Base-by-base conservation (phyloP, 2,888 invertebrate genomes). In the Sturmia bella region DNA sequence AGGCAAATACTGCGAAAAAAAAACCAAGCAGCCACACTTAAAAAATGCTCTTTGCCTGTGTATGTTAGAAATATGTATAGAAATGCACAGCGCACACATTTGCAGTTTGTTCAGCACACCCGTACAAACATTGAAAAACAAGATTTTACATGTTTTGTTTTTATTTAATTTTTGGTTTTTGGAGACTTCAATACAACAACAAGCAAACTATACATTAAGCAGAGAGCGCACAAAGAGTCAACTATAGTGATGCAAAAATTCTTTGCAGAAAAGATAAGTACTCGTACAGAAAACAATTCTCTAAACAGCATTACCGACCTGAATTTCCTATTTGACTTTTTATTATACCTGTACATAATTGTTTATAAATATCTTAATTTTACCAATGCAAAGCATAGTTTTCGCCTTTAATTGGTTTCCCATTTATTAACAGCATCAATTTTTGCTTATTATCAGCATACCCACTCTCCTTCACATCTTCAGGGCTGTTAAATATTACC, bases 121-220 rank as follows among this genome's bases (percentile, higher is more conserved):
- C 57, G 52, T 37, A 41, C 77, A 77, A 27, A 77, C 77, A 12
- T n/a, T 43, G 15, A 64, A 74, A 77, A 82, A 78, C 77, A 78
- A 77, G 77, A 70, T 77, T 78, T 82, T 77, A 81, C 77, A 77
- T 74, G 73, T 82, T 82, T 82, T 78, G 77, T 77, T 82, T 81
- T 81, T 77, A 77, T 76, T 70, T 27, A 48, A 27, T 32, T 57
- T 74, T 70, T 66, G 57, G 17, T 63, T 82, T 74, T 63, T 82
- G 77, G 68, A 78, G 77, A 78, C 74, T 78, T 82, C 24, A 48
- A 59, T 37, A 57, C 72, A 77, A 27, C 37, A 68, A 59, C 43
- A 52, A 77, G 24, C n/a, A 76, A 19, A 13, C 15, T 32, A 32
- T n/a, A 2, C 11, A 52, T n/a, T 45, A 32, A 32, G 37, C 43